Base-by-base conservation (phyloP, 2,113 vertebrate genomes). In the Indicator indicator region DNA sequence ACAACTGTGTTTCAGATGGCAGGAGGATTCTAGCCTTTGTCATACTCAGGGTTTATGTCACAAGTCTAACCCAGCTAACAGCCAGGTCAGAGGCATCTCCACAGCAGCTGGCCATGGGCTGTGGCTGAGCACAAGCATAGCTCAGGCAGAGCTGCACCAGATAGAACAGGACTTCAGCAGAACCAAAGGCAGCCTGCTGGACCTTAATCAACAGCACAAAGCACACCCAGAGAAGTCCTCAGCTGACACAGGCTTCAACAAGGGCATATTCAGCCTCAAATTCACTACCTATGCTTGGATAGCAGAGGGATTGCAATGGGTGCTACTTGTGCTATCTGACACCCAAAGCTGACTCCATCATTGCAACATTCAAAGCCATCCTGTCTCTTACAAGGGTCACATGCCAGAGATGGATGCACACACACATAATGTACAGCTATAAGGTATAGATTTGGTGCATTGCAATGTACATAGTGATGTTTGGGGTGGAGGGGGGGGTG, bases 101-200 rank as follows among this genome's bases (percentile, higher is more conserved):
- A 15, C 32, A 62, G 26, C 48, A 0, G 0, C 16, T 11, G 21
- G 44, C 38, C n/a, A 50, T 0, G 46, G 58, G 38, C 58, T 81
- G 69, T 1, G 30, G 42, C 40, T 2, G 0, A 0, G 0, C 1
- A 4, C 0, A 0, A 48, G 30, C 52, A 4, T 26, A 9, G 58
- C 38, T 11, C 7, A 15, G 67, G 44, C 52, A 67, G 94, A 63
- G 58, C 67, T 79, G 62, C 52, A 85, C 50, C 11, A 86, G 36
- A 40, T 26, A 52, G 50, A 52, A 26, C 23, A 52, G 23, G 50
- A 26, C 24, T 52, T 52, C 24, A 85, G 55, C 10, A 86, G 36
- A 50, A 23, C 55, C 64, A 26, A 26, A 79, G 42, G 1, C 44
- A 83, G 8, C 9, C 75, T 73, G 33, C 23, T n/a, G 30, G n/a